Percentiles rank a stretch among this genome's conserved stretches.
Evolutionary conservation across 2,888 invertebrate species (phyloP).

Genomic region (Metopia argyrocephala): DNA sequence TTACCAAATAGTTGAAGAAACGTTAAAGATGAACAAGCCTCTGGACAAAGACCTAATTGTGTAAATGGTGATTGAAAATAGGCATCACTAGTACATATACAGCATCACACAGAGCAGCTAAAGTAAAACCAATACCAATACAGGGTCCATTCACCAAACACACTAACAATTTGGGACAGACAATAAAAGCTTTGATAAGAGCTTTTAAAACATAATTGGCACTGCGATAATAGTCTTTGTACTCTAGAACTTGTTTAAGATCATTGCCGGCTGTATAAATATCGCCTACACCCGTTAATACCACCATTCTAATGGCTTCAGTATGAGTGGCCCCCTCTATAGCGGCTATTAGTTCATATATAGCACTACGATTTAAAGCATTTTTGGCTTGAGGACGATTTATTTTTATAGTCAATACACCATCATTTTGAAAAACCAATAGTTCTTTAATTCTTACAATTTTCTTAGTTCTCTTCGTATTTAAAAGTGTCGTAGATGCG

Average conservation of each 20-base stretch:
- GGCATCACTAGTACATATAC: slow-evolving; percentile 91
- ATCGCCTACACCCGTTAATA: slow-evolving; percentile 81
- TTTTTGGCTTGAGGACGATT: slow-evolving; percentile 89
- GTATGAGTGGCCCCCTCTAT: slow-evolving; percentile 85
- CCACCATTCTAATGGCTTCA: slow-evolving; percentile 83
- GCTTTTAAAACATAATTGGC: slow-evolving; percentile 78
- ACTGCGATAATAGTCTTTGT: slow-evolving; percentile 60
- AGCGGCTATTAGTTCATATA: slow-evolving; percentile 82
- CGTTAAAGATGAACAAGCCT: slow-evolving; percentile 91
- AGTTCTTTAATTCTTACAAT: slow-evolving; percentile 63
- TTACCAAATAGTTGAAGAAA: slow-evolving; percentile 91
- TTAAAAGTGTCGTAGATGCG: background rate
- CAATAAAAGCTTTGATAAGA: slow-evolving; percentile 87
- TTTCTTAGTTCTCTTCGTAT: background rate
- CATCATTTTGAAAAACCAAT: slow-evolving; percentile 75
- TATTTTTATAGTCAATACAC: slow-evolving; percentile 82
- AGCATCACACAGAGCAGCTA: slow-evolving; percentile 90
- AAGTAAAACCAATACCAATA: slow-evolving; percentile 88
- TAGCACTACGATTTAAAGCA: slow-evolving; percentile 86
- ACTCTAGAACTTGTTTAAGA: slow-evolving; percentile 64
- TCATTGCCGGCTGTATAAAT: slow-evolving; percentile 70
- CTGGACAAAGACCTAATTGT: slow-evolving; percentile 89
- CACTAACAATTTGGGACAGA: slow-evolving; percentile 92
- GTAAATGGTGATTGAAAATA: slow-evolving; percentile 95
- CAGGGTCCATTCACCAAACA: slow-evolving; percentile 96